Evolutionary conservation across 2,797 vertebrate species (phyloP).

Genomic region (Philypnodon macrostomus): DNA sequence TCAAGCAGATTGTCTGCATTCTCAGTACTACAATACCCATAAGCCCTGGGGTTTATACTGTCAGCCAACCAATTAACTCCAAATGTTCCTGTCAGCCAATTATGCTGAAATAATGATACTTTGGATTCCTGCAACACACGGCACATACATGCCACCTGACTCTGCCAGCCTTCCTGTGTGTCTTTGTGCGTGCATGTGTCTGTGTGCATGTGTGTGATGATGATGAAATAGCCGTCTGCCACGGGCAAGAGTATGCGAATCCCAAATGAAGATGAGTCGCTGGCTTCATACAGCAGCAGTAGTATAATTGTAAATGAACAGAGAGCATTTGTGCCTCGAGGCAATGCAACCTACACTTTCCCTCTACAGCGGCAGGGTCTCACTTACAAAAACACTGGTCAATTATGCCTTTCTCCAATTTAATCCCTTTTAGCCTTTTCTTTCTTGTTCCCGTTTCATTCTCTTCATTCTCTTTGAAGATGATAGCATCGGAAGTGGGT

Average conservation of each 20-base stretch:
- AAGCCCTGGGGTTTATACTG: conserved; percentile 60
- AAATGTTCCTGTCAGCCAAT: conserved; percentile 65
- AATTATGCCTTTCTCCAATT: conserved; percentile 50
- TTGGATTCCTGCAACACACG: conserved; percentile 39
- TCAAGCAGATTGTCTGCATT: conserved; percentile 54
- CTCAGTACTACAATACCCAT: conserved; percentile 65
- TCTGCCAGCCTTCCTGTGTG: conserved; percentile 24
- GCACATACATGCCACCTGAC: conserved; percentile 33
- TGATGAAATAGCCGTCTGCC: conserved; percentile 71
- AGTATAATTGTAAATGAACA: conserved; percentile 62
- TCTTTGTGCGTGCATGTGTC: conserved; percentile 17
- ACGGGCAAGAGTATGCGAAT: conserved; percentile 53
- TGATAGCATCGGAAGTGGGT: conserved; percentile 65
- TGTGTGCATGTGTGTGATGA: conserved; percentile 31
- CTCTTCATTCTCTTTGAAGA: conserved; percentile 59
- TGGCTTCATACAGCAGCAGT: conserved; percentile 54
- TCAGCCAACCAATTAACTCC: conserved; percentile 69
- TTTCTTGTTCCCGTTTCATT: conserved; percentile 35
- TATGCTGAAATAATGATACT: conserved; percentile 62
- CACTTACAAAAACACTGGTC: conserved; percentile 35
- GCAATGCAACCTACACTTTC: conserved; percentile 38
- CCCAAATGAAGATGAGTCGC: conserved; percentile 62
- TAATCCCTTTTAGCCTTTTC: conserved; percentile 35
- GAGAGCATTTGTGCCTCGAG: conserved; percentile 44
- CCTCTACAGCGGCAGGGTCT: conserved; percentile 17